phyloP scores from a whole-genome alignment of 53 echinoderm and acorn worm species.

The Temnopleurus reevesii region DNA sequence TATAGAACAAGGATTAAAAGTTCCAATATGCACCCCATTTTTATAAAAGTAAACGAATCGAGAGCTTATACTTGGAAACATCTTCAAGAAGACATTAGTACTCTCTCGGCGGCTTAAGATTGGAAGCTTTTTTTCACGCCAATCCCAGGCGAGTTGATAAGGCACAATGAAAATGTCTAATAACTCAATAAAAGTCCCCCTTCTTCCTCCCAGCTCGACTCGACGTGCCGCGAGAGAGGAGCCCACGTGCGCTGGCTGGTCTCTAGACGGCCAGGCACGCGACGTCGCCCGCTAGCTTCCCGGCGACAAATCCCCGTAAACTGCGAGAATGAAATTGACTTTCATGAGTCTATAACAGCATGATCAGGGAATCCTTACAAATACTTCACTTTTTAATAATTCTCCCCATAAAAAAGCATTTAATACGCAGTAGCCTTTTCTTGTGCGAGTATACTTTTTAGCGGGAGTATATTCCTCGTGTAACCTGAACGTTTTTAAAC shows the following conservation, averaged over 20 bases:
- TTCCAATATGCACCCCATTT: too few relatives aligned
- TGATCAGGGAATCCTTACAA: conserved; percentile 22
- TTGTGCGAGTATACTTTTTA: not conserved
- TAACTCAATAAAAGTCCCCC: not conserved
- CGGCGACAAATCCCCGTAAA: not conserved
- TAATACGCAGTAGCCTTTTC: conserved; percentile 7
- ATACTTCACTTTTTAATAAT: conserved; percentile 21
- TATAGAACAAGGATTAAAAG: too few relatives aligned
- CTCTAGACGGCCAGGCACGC: not conserved
- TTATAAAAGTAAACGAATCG: too few relatives aligned
- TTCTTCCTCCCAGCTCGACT: not conserved
- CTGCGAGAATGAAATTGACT: conserved; percentile 23
- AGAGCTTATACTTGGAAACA: too few relatives aligned
- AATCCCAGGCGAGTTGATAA: not conserved
- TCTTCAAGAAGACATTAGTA: too few relatives aligned
- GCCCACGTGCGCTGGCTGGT: conserved; percentile 18
- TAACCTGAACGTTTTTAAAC: conserved; percentile 50
- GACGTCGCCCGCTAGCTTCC: not conserved
- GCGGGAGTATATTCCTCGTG: not conserved
- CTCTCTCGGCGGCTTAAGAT: too few relatives aligned
- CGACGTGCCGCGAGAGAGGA: not conserved
- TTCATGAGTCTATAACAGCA: conserved; percentile 10
- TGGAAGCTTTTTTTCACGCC: not conserved
- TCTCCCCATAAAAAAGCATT: conserved; percentile 8
- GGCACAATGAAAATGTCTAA: conserved; percentile 17